A percentile compares a stretch with the other conserved stretches of the same genome.
Conservation (phyloP, 1,140 invertebrate species). For the Neodiprion fabricii region DNA sequence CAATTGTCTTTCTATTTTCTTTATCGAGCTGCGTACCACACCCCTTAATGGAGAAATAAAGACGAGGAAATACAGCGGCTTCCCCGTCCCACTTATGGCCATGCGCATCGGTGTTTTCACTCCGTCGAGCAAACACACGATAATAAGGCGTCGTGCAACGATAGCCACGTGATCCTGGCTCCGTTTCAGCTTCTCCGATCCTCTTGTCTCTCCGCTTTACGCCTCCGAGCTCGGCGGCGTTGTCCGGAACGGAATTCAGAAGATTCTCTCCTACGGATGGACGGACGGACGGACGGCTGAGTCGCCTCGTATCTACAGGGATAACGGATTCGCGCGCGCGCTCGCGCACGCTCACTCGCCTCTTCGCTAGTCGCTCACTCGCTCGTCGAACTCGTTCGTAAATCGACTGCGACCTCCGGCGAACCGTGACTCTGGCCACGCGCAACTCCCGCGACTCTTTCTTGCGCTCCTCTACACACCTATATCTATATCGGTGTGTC, state of each 20-base stretch:
- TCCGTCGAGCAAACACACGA: too few species aligned
- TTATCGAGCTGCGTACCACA: too few species aligned
- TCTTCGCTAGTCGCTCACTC: background rate
- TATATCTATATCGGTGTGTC: too few species aligned
- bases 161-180: background rate
- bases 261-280: background rate
- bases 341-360: too few species aligned
- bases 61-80: too few species aligned
- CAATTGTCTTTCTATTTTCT: too few species aligned
- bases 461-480: too few species aligned
- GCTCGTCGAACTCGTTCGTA: slow-evolving; percentile 6
- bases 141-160: too few species aligned
- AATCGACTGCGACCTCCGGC: slow-evolving; percentile 3
- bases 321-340: slow-evolving; percentile 6
- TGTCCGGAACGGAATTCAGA: slow-evolving; percentile 4
- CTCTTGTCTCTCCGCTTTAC: background rate
- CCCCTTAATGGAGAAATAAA: too few species aligned
- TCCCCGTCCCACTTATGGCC: too few species aligned
- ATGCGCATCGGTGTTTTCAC: too few species aligned
- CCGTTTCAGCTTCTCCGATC: background rate
- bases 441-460: background rate
- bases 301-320: background rate
- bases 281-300: background rate
- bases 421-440: slow-evolving; percentile 1
- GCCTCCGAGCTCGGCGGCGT: background rate